Base-by-base conservation (phyloP, 1,140 invertebrate species). In the Microplitis demolitor region DNA sequence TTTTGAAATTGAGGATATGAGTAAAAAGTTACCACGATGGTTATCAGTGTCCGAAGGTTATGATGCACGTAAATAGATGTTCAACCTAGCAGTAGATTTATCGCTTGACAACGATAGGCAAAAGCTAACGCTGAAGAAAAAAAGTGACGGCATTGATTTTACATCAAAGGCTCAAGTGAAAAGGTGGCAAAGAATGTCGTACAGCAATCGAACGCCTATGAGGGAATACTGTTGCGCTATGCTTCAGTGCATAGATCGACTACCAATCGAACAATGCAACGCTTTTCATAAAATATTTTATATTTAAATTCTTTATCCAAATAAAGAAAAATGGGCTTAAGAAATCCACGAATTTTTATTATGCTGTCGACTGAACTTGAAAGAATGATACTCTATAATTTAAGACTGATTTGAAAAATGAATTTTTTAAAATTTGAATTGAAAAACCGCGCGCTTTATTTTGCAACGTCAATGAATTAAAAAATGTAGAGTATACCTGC, bases 81-180 rank as follows among this genome's bases (percentile, higher is more conserved):
- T 81, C 81, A 80, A 87, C 80, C 84, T 84, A 82, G 77, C 82
- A 76, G 79, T 68, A 61, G 54, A 61, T 31, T 72, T 6, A 54
- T 56, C 62, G 54, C 37, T 66, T 67, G 71, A 67, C 60, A 54
- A 60, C 31, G 51, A 78, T 77, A 64, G 73, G 60, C 56, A 60
- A 72, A 66, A 56, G 63, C 37, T 63, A 64, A 75, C 69, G 76
- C 75, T 75, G 77, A 73, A 76, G 75, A 75, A 80, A 81, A 82
- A 85, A 83, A 82, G 24, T 82, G 78, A 50, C 81, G 79, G 80
- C 84, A 86, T 85, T 87, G 85, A 85, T 86, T 87, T 86, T 85
- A 84, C 85, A 86, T 85, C 84, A 87, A 87, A 86, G 85, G 84
- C 84, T 79, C 78, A 71, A 79, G 80, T 83, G 83, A 87, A 84